A percentile compares a stretch with the other conserved stretches of the same genome.
phyloP scores from a whole-genome alignment of 2,113 vertebrate species.

The Lontra canadensis region DNA sequence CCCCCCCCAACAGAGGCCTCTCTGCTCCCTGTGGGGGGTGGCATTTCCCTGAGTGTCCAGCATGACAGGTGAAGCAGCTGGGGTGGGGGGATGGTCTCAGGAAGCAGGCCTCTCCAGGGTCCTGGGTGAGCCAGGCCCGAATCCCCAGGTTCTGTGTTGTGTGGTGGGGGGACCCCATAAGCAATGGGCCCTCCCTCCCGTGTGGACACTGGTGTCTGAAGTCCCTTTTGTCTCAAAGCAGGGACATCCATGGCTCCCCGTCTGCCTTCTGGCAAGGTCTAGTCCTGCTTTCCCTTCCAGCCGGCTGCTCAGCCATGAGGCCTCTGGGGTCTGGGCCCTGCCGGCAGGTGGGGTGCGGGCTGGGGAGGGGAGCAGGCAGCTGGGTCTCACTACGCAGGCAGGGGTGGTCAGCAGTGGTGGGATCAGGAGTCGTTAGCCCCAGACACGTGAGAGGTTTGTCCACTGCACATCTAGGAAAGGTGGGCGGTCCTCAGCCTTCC shows the following conservation, averaged over 20 bases:
- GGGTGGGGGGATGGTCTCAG: background rate
- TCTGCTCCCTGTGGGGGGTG: rapidly evolving
- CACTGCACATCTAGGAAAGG: background rate
- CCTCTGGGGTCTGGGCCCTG: background rate
- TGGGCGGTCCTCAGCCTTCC: background rate
- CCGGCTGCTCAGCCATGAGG: rapidly evolving
- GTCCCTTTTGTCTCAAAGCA: background rate
- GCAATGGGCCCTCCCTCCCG: background rate
- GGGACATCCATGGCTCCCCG: background rate
- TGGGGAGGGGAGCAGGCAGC: background rate
- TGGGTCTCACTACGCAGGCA: no score
- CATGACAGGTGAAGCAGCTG: background rate
- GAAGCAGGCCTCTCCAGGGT: background rate
- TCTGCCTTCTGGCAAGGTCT: background rate
- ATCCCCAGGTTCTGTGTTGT: background rate
- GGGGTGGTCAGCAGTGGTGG: background rate
- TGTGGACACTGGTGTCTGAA: background rate
- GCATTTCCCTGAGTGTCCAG: background rate
- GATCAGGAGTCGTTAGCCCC: background rate
- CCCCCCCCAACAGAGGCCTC: background rate
- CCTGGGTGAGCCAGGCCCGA: background rate
- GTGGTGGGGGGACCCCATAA: background rate
- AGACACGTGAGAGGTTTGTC: background rate
- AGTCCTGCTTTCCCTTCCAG: background rate
- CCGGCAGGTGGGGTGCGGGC: rapidly evolving